Evolutionary conservation across 2,113 vertebrate species (phyloP).

Genomic region (Psilopogon haemacephalus): DNA sequence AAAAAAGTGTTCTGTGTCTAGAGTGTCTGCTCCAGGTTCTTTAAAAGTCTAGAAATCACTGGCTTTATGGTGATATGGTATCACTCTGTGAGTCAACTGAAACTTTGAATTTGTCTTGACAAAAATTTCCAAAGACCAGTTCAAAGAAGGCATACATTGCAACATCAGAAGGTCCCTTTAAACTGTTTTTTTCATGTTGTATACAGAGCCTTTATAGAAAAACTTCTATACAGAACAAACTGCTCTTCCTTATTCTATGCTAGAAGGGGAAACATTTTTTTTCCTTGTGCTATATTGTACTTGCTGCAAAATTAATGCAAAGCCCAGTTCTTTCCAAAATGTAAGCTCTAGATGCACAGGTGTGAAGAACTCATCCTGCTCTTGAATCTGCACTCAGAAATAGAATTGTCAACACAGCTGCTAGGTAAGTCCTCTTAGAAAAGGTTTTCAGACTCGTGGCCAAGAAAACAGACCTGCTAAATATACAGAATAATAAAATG

Average conservation of each 20-base stretch:
- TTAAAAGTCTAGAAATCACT: neutral
- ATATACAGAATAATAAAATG: slow-evolving; percentile 56
- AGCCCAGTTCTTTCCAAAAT: neutral
- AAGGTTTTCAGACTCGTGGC: slow-evolving; percentile 10
- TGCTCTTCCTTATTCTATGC: neutral
- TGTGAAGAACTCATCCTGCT: slow-evolving; percentile 52
- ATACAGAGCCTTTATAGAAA: neutral
- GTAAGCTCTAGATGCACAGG: slow-evolving; percentile 47
- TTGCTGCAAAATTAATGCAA: slow-evolving; percentile 47
- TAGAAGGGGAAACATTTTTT: neutral
- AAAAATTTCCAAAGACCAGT: neutral
- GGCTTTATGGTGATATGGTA: neutral
- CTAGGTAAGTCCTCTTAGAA: slow-evolving; percentile 43
- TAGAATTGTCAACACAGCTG: slow-evolving; percentile 62
- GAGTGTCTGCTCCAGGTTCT: neutral
- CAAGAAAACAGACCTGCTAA: slow-evolving; percentile 48
- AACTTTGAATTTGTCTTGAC: neutral
- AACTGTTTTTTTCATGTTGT: neutral
- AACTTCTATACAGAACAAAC: neutral
- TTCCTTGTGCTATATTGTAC: neutral
- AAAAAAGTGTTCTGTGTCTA: neutral
- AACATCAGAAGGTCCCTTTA: neutral
- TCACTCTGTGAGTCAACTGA: neutral
- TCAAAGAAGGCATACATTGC: neutral
- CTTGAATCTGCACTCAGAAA: slow-evolving; percentile 45